phyloP scores from a whole-genome alignment of 2,113 vertebrate species.

The Alligator mississippiensis region DNA sequence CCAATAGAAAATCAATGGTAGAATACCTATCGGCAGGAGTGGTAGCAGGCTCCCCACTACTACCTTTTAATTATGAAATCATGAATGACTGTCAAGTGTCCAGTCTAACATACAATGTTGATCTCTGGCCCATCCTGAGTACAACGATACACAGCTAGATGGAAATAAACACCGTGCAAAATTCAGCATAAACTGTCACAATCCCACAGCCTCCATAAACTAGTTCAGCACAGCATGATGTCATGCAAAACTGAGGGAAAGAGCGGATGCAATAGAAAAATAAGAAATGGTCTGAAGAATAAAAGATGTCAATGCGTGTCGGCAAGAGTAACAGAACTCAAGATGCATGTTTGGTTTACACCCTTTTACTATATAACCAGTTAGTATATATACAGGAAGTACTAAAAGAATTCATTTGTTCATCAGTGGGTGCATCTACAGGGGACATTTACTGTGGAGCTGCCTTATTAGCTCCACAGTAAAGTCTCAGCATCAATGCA shows the following conservation, averaged over 20 bases:
- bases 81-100: neutral
- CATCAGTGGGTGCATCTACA: neutral
- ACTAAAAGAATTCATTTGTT: constrained; percentile 73
- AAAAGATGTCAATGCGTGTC: neutral
- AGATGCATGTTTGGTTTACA: constrained; percentile 28
- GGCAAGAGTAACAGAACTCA: constrained; percentile 11
- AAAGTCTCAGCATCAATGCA: too few species aligned
- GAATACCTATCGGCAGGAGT: constrained; percentile 21
- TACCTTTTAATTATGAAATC: constrained; percentile 49
- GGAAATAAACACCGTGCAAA: neutral
- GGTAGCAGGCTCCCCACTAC: neutral
- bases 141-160: rapidly evolving
- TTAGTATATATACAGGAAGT: constrained; percentile 21
- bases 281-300: neutral
- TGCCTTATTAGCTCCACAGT: too few species aligned
- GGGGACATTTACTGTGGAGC: too few species aligned
- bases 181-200: neutral
- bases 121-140: rapidly evolving
- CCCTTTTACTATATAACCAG: constrained; percentile 30
- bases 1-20: constrained; percentile 54
- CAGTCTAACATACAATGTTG: rapidly evolving
- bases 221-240: neutral
- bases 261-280: neutral
- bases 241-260: neutral
- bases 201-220: neutral